Conservation (phyloP, 2,113 vertebrate species). For the Stegastes partitus region DNA sequence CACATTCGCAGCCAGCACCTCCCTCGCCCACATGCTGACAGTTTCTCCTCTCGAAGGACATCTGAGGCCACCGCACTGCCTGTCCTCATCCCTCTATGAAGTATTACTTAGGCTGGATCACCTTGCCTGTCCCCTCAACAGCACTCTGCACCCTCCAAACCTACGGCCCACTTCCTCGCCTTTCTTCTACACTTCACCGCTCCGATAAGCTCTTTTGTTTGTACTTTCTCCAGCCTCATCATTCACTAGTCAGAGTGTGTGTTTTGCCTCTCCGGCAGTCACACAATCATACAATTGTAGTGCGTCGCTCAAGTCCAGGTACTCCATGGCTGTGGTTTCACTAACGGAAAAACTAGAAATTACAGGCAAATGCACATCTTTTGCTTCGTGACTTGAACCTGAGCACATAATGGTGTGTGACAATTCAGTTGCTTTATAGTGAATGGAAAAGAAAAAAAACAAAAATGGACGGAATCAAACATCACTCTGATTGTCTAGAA, state of each 20-base stretch:
- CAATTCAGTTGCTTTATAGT: constrained; percentile 6
- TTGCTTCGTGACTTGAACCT: neutral
- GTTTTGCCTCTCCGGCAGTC: neutral
- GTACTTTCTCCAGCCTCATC: constrained; percentile 5
- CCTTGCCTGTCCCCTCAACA: constrained; percentile 15
- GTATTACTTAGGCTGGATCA: constrained; percentile 22
- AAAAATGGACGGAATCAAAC: too few relatives aligned
- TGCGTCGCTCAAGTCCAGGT: neutral
- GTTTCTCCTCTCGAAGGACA: constrained; percentile 22
- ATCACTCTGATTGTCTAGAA: too few relatives aligned
- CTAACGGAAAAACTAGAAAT: neutral
- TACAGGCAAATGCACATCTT: neutral
- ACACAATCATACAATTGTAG: neutral
- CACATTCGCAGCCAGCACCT: neutral
- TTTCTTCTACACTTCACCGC: constrained; percentile 30
- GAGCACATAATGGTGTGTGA: neutral
- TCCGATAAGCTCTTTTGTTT: constrained; percentile 51
- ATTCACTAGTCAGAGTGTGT: neutral
- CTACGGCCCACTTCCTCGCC: constrained; percentile 24
- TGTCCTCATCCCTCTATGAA: constrained; percentile 17
- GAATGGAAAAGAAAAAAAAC: neutral
- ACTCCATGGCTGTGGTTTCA: neutral
- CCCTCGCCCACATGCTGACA: neutral
- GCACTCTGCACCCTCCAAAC: neutral
- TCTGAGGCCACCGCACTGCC: constrained; percentile 5